Evolutionary conservation across 2,797 vertebrate species (phyloP), one percentile per base, ranked within the genome.

Genomic region (Mus caroli): DNA sequence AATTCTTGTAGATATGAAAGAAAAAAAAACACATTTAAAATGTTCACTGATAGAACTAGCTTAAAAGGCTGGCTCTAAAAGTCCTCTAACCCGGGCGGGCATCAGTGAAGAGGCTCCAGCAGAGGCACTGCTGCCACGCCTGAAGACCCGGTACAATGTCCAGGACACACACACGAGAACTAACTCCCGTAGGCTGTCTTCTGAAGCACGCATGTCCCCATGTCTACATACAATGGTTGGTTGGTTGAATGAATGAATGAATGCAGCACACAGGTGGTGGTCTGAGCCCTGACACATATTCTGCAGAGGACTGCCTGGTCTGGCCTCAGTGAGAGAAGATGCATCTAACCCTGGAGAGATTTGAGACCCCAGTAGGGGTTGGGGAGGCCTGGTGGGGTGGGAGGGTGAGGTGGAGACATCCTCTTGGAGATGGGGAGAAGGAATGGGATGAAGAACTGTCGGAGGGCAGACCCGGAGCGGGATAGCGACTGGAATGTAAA

Each of bases 11-110:
- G 43, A 28, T 75, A 86, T 34, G 3, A 54, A 87, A 77, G n/a
- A 79, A 56, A 95, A 79, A 56, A 95, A 95, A 93, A 92, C 52
- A 85, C 10, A 0, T 54, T 28, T 37, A 71, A 87, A 71, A 46
- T 20, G 13, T 62, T 34, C 78, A 76, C 37, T 79, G 43, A 26
- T 40, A 78, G 56, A 64, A 60, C 54, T 50, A 89, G 11, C 46
- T 56, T 64, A 78, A 90, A 78, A 84, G 37, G 75, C 0, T 79
- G 24, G 34, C 34, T 93, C 40, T 83, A 5, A 43, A 43, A 62
- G 37, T 31, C 28, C 56, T 83, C 80, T 43, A n/a, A 69, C 52
- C 19, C 15, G 12, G 60, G 37, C 1, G 5, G 60, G 37, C 1
- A 5, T 46, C 11, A 22, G 28, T 24, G 12, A 86, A 46, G 46